These are phyloP conservation scores for Phania funesta DNA, from an alignment of 2,888 invertebrate species.

Conservation along the genomic window DNA sequence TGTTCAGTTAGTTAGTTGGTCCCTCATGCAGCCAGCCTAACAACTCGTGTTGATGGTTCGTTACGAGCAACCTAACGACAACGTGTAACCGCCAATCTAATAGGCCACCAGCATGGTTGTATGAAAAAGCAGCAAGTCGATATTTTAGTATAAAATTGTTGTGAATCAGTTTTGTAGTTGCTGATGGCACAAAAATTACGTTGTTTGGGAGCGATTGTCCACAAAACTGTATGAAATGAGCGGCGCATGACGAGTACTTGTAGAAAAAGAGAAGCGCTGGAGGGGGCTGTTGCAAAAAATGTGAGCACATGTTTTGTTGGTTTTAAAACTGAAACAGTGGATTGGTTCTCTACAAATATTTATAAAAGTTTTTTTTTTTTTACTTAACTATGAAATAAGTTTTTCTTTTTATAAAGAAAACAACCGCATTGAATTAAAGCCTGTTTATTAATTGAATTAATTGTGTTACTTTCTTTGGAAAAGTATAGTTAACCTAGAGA, in stretches of 20 bases:
- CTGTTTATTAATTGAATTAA: too few species aligned
- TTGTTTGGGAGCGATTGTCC: constrained; percentile 8
- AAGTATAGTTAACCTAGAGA: too few species aligned
- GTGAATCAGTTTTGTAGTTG: constrained; percentile 50
- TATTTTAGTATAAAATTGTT: constrained; percentile 7
- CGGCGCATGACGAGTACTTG: constrained; percentile 30
- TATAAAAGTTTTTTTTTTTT: too few species aligned
- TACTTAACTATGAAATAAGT: too few species aligned
- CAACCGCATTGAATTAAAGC: too few species aligned
- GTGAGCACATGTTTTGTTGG: constrained; percentile 29
- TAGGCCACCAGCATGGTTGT: constrained; percentile 74
- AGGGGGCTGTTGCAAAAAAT: neutral
- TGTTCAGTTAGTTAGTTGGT: constrained; percentile 37
- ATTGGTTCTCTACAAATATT: neutral
- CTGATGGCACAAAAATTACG: constrained; percentile 27
- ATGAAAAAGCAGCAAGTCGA: constrained; percentile 69
- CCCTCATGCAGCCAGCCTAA: constrained; percentile 38
- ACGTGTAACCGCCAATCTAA: constrained; percentile 79
- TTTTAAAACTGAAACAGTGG: constrained; percentile 13
- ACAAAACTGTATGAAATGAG: constrained; percentile 30
- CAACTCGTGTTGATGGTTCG: constrained; percentile 53
- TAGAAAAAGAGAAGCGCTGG: neutral
- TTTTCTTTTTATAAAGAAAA: too few species aligned
- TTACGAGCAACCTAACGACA: constrained; percentile 72
- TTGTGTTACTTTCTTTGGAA: too few species aligned